These are phyloP conservation scores for Poecilobothrus nobilitatus DNA, from an alignment of 2,888 invertebrate species.

Conservation along the genomic window DNA sequence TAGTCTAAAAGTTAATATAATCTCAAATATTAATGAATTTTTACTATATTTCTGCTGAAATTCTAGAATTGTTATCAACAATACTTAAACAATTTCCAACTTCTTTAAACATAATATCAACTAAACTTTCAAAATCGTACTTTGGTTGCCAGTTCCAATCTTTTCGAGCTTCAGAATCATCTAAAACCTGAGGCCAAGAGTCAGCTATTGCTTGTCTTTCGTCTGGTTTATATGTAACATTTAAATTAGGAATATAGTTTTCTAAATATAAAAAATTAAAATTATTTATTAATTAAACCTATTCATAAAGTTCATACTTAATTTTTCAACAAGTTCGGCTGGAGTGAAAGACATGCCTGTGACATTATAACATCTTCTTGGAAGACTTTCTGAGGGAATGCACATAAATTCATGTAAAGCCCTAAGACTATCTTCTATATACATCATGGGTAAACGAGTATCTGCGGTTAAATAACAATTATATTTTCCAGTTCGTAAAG, in stretches of 20 bases:
- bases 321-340: slow-evolving; percentile 65
- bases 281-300: not conserved
- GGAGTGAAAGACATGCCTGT: slow-evolving; percentile 91
- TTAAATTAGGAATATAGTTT: slow-evolving; percentile 59
- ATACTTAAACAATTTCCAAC: slow-evolving; percentile 45
- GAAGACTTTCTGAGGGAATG: slow-evolving; percentile 60
- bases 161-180: slow-evolving; percentile 70
- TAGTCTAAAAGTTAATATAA: too few species aligned
- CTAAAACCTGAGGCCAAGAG: slow-evolving; percentile 84
- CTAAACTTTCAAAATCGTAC: slow-evolving; percentile 63
- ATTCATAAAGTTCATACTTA: slow-evolving; percentile 44
- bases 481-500: slow-evolving; percentile 63
- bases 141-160: slow-evolving; percentile 85
- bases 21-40: not conserved
- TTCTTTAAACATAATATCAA: slow-evolving; percentile 66
- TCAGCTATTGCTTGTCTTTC: slow-evolving; percentile 78
- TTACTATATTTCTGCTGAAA: slow-evolving; percentile 6
- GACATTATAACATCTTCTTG: slow-evolving; percentile 78
- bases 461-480: slow-evolving; percentile 76
- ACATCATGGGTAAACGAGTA: slow-evolving; percentile 89
- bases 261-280: not conserved
- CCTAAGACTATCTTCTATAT: slow-evolving; percentile 64
- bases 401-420: slow-evolving; percentile 71
- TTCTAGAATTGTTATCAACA: slow-evolving; percentile 7
- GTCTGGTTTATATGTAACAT: slow-evolving; percentile 72